These are phyloP conservation scores for Melinaea marsaeus DNA, from an alignment of 2,888 invertebrate species.

Conservation along the genomic window DNA sequence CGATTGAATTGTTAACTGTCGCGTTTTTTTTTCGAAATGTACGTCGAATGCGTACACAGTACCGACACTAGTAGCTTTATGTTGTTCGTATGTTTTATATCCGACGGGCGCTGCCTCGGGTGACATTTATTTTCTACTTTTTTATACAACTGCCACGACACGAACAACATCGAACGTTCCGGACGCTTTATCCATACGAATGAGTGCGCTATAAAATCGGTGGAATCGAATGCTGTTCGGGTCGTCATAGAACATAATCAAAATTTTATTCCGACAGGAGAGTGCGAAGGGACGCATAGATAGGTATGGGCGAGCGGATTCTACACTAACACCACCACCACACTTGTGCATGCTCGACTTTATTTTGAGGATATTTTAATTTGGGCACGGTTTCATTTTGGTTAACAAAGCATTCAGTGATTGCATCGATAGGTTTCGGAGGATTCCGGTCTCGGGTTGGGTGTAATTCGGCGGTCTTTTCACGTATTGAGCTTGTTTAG, in stretches of 20 bases:
- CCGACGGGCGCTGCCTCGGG: constrained; percentile 49
- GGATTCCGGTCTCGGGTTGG: constrained; percentile 56
- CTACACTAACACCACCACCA: constrained; percentile 53
- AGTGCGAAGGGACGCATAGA: constrained; percentile 56
- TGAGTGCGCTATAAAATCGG: constrained; percentile 21
- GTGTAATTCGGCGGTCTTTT: constrained; percentile 37
- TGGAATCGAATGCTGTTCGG: constrained; percentile 42
- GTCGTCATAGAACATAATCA: constrained; percentile 51
- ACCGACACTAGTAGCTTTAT: constrained; percentile 73
- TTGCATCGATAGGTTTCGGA: constrained; percentile 60
- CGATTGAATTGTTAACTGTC: constrained; percentile 11
- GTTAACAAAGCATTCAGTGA: constrained; percentile 74
- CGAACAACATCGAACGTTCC: constrained; percentile 40
- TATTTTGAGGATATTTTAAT: constrained; percentile 53
- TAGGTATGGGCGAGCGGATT: constrained; percentile 74
- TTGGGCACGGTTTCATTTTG: constrained; percentile 44
- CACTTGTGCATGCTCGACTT: constrained; percentile 63
- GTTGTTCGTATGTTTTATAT: constrained; percentile 70
- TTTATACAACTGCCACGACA: constrained; percentile 46
- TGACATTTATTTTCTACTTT: constrained; percentile 44
- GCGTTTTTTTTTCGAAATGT: constrained; percentile 12
- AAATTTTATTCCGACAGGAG: constrained; percentile 61
- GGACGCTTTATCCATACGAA: constrained; percentile 15
- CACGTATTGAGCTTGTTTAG: constrained; percentile 78
- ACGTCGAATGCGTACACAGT: constrained; percentile 51